Evolutionary conservation across 1,140 invertebrate genomes (phyloP).

Genomic region (Probaryconus sp.): DNA sequence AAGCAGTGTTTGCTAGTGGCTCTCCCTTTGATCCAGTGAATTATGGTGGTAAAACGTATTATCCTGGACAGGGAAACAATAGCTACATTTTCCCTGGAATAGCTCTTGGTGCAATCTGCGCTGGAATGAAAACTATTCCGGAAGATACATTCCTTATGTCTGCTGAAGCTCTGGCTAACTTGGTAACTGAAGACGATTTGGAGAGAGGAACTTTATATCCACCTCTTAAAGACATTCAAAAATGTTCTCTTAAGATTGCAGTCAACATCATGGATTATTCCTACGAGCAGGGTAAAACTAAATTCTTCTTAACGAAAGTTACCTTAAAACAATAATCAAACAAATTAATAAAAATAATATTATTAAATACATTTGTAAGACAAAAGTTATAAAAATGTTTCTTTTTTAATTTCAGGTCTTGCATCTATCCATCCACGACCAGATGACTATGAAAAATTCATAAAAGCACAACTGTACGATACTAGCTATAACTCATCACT

Average conservation of each 20-base stretch:
- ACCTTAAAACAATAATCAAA: neutral
- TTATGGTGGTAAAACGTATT: conserved; percentile 85
- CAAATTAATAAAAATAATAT: conserved; percentile 10
- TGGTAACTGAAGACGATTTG: conserved; percentile 90
- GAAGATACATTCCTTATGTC: conserved; percentile 94
- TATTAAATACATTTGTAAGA: conserved; percentile 16
- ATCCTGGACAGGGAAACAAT: conserved; percentile 97
- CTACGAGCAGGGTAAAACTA: conserved; percentile 85
- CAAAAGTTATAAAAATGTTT: conserved; percentile 36
- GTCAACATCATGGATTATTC: conserved; percentile 90
- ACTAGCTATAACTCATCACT: conserved; percentile 83
- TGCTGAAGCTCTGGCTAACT: conserved; percentile 89
- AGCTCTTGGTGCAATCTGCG: conserved; percentile 90
- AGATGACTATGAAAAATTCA: conserved; percentile 84
- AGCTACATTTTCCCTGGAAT: conserved; percentile 98
- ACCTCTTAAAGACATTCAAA: conserved; percentile 90
- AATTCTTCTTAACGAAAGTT: neutral
- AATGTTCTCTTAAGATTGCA: conserved; percentile 94
- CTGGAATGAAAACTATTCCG: conserved; percentile 89
- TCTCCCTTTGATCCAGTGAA: conserved; percentile 93
- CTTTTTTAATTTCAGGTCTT: conserved; percentile 79
- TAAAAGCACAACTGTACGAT: conserved; percentile 90
- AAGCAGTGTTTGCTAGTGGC: conserved; percentile 93
- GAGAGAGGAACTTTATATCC: conserved; percentile 96
- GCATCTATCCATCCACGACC: conserved; percentile 89